Evolutionary conservation across 2,888 invertebrate species (phyloP), one percentile per base, ranked within the genome.

Genomic region (Xanthostigma xanthostigma): DNA sequence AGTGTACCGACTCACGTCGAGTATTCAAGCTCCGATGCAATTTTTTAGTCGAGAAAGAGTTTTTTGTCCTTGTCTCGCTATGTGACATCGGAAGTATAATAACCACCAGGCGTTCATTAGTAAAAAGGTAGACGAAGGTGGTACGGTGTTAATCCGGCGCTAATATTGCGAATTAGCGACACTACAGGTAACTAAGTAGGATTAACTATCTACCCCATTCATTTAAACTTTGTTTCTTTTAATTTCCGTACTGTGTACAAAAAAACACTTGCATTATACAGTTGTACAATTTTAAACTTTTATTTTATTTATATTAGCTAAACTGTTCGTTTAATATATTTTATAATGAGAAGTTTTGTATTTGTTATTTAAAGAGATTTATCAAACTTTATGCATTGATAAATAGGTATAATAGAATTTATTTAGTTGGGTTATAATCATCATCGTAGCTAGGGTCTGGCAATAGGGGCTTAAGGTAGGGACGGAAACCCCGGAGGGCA

Each of bases 41-140:
- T 39, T 38, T 39, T 39, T 39, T 39, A 12, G 11, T 14, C 40
- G 40, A 39, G 17, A 39, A 27, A 27, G 9, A 12, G 9, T 14
- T 39, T 39, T 39, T 39, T 39, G 40, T 39, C 40, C 14, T 14
- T 11, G 40, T 12, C 40, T 39, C 40, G 17, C 14, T 39, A 39
- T 39, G 27, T 27, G 27, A 27, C 27, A 27, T 27, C 27, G 27
- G 27, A 27, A 27, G 27, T 27, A 27, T 27, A 27, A 27, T 27
- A 27, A 27, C 27, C 27, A 27, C 27, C 27, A 27, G 27, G 49
- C 51, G 49, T 48, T 50, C 53, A 54, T 57, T 53, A 57, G 52
- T 50, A 42, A 37, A 41, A 38, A 38, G n/a, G 27, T n/a, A 14
- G 13, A 17, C 27, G 33, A 9, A 14, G 33, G 42, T n/a, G 33